Base-by-base conservation (phyloP, 2,113 vertebrate species). In the Cariama cristata region DNA sequence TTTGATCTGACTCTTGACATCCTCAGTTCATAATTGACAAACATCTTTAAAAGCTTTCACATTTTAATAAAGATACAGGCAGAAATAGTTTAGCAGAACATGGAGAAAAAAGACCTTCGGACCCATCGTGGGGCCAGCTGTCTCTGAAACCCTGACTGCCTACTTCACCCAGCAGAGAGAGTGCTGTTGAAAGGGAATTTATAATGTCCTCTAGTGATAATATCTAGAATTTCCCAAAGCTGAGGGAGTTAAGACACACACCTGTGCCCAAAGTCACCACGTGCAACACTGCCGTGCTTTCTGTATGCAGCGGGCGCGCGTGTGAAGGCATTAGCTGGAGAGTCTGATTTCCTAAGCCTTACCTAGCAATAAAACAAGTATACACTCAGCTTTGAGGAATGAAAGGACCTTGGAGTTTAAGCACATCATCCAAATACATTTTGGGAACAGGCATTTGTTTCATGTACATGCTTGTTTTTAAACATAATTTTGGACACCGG, bases 221-320 rank as follows among this genome's bases (percentile, higher is more conserved):
- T 47, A 90, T 83, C 35, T 49, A 73, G 49, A 68, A 86, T 92
- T 79, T 79, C 38, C 44, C 45, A 72, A 33, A 33, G 26, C 55
- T 1, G 0, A 64, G 67, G 9, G 49, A 69, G 30, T 12, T 35
- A 33, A 33, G 35, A 81, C 33, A 53, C 27, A 55, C 18, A 74
- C 11, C 27, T 44, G 45, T 67, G 56, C n/a, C 56, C 8, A 0
- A 83, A 81, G 45, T 9, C 8, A 0, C 55, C 33, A 44, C 1
- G 2, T 17, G 22, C 42, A 72, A 42, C n/a, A 24, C 8, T 45
- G 52, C 8, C 0, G 0, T 7, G 17, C 16, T 77, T 47, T 56
- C 24, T 23, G 40, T 33, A 30, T 0, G 0, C 3, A 1, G 38
- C 1, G 0, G 10, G 1, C 26, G 22, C 14, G 2, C 12, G 0